Conservation (phyloP, 2,797 vertebrate genomes). For the Cuniculus paca region DNA sequence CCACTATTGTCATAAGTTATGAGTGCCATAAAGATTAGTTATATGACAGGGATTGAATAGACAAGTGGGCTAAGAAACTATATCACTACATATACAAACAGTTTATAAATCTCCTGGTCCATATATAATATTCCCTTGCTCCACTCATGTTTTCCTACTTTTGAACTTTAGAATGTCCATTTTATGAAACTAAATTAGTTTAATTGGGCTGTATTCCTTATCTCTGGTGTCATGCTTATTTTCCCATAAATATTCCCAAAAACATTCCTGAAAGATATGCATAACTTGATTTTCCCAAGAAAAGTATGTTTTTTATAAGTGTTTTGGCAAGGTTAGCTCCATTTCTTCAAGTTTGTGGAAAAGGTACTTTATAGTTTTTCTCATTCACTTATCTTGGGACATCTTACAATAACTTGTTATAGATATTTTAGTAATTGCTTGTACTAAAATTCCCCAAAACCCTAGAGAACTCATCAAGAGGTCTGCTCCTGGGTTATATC, state of each 20-base stretch:
- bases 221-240: constrained; percentile 54
- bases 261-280: constrained; percentile 69
- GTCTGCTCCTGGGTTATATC: not conserved
- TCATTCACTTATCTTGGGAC: constrained; percentile 45
- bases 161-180: constrained; percentile 54
- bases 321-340: constrained; percentile 66
- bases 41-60: constrained; percentile 52
- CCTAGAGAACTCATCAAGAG: constrained; percentile 48
- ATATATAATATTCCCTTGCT: constrained; percentile 1
- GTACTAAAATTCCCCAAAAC: constrained; percentile 10
- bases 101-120: constrained; percentile 57
- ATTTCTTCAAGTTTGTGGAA: constrained; percentile 56
- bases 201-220: constrained; percentile 53
- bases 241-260: constrained; percentile 73
- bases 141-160: not conserved
- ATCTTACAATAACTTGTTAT: constrained; percentile 44
- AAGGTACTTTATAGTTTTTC: constrained; percentile 49
- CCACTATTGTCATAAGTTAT: constrained; percentile 55
- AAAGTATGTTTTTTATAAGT: constrained; percentile 61
- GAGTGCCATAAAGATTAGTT: constrained; percentile 56
- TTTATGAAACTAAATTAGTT: constrained; percentile 66
- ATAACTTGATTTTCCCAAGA: constrained; percentile 64
- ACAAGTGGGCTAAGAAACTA: constrained; percentile 26
- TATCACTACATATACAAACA: constrained; percentile 69
- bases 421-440: constrained; percentile 2